Evolutionary conservation across 2,888 invertebrate species (phyloP), one percentile per base, ranked within the genome.

Genomic region (Desoria tigrina): DNA sequence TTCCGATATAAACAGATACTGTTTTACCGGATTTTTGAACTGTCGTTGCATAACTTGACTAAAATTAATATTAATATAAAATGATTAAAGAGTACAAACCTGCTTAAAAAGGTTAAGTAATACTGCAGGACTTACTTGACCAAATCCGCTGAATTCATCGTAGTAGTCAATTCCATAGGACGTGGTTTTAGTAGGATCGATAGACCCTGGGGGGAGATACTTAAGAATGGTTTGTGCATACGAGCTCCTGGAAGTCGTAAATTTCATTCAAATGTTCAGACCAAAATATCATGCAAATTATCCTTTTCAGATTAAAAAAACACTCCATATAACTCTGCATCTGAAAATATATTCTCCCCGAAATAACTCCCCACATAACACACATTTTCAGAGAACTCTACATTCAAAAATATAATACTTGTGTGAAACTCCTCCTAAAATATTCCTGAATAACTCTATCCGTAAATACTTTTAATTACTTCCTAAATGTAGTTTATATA

Each of bases 141-240:
- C 76, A 65, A 74, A 72, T 2, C 74, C 76, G 49, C 68, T 59
- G 2, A 56, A 66, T 54, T 68, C 65, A 49, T 76, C 74, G 24
- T 70, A 74, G 45, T 72, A 76, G 18, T 74, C 72, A 9, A 65
- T 28, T 7, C 61, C 67, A 27, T 74, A 74, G 16, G 65, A 65
- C 6, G 73, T 61, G 2, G 76, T 70, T 64, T 61, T 65, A 0
- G 63, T 65, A 2, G 68, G 68, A 26, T 76, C 76, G 37, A 76
- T 64, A 45, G 18, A 18, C 4, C 73, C 73, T 11, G 73, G 71
- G 23, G 76, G 76, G 14, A 76, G 61, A 61, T 76, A 76, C 42
- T 70, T 68, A 7, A 74, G 32, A 18, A 76, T 64, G 0, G 76
- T 76, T 42, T 67, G 51, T 6, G 76, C 76, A 49, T 67, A 63